phyloP scores from a whole-genome alignment of 2,113 vertebrate genomes.

The Eulemur macaco region DNA sequence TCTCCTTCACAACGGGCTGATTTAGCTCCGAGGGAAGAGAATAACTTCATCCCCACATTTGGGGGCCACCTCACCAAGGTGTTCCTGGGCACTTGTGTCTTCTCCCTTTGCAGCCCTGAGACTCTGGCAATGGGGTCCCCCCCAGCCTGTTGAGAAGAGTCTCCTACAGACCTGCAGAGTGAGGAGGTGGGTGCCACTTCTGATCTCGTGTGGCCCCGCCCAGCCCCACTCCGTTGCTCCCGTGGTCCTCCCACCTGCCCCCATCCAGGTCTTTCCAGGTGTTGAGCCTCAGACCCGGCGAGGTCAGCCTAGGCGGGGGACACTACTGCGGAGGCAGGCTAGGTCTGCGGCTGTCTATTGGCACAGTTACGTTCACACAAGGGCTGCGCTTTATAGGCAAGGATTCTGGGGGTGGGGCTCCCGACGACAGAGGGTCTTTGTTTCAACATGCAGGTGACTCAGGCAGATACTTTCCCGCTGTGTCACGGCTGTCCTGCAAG shows the following conservation, averaged over 20 bases:
- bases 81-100: neutral
- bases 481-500: neutral
- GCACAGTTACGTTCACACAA: neutral
- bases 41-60: neutral
- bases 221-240: neutral
- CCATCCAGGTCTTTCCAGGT: neutral
- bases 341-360: neutral
- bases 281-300: neutral
- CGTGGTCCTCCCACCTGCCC: neutral
- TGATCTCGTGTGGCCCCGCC: rapidly evolving
- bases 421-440: neutral
- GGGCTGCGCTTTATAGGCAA: rapidly evolving
- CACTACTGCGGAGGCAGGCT: neutral
- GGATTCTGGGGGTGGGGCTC: neutral
- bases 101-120: neutral
- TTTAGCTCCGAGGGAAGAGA: no score
- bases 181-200: neutral
- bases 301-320: neutral
- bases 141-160: neutral
- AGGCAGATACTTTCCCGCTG: neutral
- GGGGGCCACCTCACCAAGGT: neutral
- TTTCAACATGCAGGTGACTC: neutral
- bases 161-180: neutral
- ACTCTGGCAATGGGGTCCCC: neutral
- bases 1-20: neutral